phyloP scores from a whole-genome alignment of 2,113 vertebrate genomes.

The Sylvilagus bachmani region DNA sequence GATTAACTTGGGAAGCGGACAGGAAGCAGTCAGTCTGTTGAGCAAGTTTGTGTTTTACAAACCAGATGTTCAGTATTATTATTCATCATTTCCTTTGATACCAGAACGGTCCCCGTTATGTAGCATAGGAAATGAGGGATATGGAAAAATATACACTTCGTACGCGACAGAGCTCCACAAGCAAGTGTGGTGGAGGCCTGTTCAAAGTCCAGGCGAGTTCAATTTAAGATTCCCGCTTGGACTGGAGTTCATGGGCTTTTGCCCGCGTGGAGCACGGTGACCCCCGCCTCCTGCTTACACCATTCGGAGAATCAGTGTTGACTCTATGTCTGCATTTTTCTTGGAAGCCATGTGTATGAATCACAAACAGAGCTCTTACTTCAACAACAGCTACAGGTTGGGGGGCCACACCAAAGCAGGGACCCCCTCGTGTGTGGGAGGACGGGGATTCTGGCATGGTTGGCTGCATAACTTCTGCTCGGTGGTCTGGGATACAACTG shows the following conservation, averaged over 20 bases:
- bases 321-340: conserved; percentile 75
- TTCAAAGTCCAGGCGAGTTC: conserved; percentile 68
- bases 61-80: conserved; percentile 83
- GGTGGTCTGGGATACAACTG: conserved; percentile 44
- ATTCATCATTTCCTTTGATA: conserved; percentile 85
- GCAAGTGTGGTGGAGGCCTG: conserved; percentile 10
- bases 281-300: conserved; percentile 9
- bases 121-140: conserved; percentile 81
- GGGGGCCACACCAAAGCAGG: conserved; percentile 47
- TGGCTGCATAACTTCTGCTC: conserved; percentile 50
- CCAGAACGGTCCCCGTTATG: conserved; percentile 77
- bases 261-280: conserved; percentile 62
- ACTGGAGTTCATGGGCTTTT: conserved; percentile 71
- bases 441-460: neutral
- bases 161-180: conserved; percentile 60
- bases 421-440: neutral
- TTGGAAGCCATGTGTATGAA: conserved; percentile 67
- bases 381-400: conserved; percentile 40
- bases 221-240: conserved; percentile 69
- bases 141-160: conserved; percentile 76
- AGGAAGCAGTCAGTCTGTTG: conserved; percentile 83
- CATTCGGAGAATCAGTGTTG: conserved; percentile 71
- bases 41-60: conserved; percentile 83
- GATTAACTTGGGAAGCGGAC: conserved; percentile 79
- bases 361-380: neutral